A percentile compares a stretch with the other conserved stretches of the same genome.
These are phyloP conservation scores for Amitus sp. DNA, from an alignment of 2,888 invertebrate species.

Conservation along the genomic window DNA sequence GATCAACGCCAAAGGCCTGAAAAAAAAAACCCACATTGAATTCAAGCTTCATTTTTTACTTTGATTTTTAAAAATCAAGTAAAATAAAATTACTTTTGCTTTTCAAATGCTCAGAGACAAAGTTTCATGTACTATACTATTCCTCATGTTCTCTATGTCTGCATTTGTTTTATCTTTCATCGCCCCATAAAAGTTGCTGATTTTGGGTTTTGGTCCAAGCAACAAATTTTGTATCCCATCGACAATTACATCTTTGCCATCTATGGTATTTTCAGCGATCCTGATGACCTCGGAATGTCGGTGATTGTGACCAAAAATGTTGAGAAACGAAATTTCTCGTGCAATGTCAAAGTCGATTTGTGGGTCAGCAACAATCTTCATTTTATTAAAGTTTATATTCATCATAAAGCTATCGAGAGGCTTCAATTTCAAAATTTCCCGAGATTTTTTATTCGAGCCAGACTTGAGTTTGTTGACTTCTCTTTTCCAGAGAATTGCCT, in stretches of 20 bases:
- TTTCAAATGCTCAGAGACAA: no score
- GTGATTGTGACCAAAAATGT: conserved; percentile 16
- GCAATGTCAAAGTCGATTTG: conserved; percentile 6
- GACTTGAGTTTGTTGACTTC: conserved; percentile 6
- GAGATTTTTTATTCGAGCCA: not conserved
- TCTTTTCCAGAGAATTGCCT: conserved; percentile 18
- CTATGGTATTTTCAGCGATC: conserved; percentile 15
- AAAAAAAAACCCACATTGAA: no score
- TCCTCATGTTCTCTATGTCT: no score
- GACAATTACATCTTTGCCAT: conserved; percentile 5
- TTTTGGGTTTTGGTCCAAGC: conserved; percentile 10
- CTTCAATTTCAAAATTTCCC: not conserved
- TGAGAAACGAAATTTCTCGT: conserved; percentile 8
- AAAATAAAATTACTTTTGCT: no score
- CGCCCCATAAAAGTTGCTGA: not conserved
- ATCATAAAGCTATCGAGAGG: not conserved
- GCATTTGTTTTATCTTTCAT: no score
- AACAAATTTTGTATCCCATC: conserved; percentile 11
- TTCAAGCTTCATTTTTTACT: no score
- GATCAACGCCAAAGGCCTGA: no score
- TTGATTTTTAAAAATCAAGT: no score
- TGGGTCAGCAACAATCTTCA: conserved; percentile 13
- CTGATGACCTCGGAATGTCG: not conserved
- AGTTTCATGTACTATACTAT: no score
- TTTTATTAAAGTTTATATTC: conserved; percentile 5